Evolutionary conservation across 1,140 invertebrate species (phyloP).

Genomic region (Neelides sp.): DNA sequence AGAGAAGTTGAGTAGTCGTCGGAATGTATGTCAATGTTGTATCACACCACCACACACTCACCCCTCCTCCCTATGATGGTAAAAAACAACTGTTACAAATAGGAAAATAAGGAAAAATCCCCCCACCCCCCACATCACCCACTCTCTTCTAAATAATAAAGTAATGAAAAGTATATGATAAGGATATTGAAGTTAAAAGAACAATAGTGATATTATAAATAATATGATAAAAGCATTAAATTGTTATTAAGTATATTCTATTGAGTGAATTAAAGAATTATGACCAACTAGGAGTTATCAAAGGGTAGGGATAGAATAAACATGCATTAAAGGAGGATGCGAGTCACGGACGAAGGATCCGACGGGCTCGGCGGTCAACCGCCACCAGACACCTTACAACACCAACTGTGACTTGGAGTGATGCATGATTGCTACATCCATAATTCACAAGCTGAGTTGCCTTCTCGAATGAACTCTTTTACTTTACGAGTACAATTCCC

Average conservation of each 20-base stretch:
- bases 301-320: not conserved
- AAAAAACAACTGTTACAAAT: too few relatives aligned
- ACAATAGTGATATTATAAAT: too few relatives aligned
- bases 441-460: slow-evolving; percentile 26
- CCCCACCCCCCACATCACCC: too few relatives aligned
- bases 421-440: slow-evolving; percentile 17
- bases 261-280: not conserved
- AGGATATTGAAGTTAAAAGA: too few relatives aligned
- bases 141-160: too few relatives aligned
- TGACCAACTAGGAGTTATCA: not conserved
- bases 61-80: too few relatives aligned
- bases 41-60: too few relatives aligned
- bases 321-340: not conserved
- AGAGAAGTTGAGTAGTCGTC: too few relatives aligned
- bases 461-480: slow-evolving; percentile 23
- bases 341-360: not conserved
- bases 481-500: slow-evolving; percentile 15
- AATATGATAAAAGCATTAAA: too few relatives aligned
- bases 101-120: too few relatives aligned
- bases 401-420: slow-evolving; percentile 19
- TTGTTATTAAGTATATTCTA: not conserved
- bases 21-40: too few relatives aligned
- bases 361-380: not conserved
- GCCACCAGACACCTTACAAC: slow-evolving; percentile 2
- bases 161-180: too few relatives aligned